Percentiles rank a stretch among this genome's conserved stretches.
Evolutionary conservation across 1,140 invertebrate species (phyloP).

Genomic region (Conus ventricosus): DNA sequence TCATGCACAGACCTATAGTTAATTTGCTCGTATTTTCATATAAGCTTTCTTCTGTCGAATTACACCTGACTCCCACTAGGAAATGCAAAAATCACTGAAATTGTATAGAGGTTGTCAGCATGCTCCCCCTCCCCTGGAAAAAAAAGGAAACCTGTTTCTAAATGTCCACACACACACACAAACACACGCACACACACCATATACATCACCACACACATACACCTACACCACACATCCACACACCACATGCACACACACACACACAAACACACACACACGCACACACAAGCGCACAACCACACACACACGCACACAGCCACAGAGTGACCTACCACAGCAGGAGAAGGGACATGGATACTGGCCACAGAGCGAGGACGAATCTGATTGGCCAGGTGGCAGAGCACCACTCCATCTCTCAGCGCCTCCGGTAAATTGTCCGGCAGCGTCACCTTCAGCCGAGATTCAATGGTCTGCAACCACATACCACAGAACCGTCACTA

Average conservation of each 20-base stretch:
- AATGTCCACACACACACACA: background rate
- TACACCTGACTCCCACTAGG: too few relatives aligned
- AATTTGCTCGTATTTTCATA: too few relatives aligned
- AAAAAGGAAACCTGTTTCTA: too few relatives aligned
- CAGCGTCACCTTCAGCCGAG: conserved; percentile 89
- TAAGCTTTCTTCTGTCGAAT: too few relatives aligned
- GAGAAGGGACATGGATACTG: conserved; percentile 95
- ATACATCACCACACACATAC: background rate
- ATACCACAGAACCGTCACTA: too few relatives aligned
- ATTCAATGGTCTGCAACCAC: conserved; percentile 88
- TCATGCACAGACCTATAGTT: too few relatives aligned
- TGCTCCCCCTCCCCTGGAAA: too few relatives aligned
- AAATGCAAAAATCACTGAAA: too few relatives aligned
- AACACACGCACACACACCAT: background rate
- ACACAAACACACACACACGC: background rate
- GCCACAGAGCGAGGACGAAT: conserved; percentile 91
- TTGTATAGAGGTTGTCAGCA: too few relatives aligned
- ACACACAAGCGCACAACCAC: background rate
- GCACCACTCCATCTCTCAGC: conserved; percentile 91
- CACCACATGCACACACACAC: background rate
- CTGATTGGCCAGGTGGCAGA: conserved; percentile 95
- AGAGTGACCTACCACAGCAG: conserved; percentile 86
- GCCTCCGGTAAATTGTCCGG: conserved; percentile 91
- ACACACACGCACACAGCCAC: background rate
- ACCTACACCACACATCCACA: background rate